A percentile compares a stretch with the other conserved stretches of the same genome.
Evolutionary conservation across 2,797 vertebrate genomes (phyloP).

Genomic region (Stomatorhinus walkeri): DNA sequence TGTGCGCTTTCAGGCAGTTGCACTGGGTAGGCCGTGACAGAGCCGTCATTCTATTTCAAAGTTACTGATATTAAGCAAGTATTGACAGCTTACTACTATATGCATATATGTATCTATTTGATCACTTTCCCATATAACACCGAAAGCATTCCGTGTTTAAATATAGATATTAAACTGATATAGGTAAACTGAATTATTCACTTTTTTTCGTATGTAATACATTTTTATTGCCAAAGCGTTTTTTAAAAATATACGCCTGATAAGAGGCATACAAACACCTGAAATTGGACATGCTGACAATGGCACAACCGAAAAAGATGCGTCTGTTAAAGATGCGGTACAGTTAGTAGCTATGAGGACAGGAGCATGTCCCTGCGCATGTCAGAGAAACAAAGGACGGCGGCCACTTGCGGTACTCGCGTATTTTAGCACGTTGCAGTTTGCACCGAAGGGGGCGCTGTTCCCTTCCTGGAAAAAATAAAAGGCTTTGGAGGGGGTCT

Average conservation of each 20-base stretch:
- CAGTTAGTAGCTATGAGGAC: not conserved
- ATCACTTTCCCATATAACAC: not conserved
- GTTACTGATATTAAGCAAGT: not conserved
- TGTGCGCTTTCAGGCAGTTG: not conserved
- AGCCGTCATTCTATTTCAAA: not conserved
- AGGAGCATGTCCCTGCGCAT: not conserved
- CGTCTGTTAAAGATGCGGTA: not conserved
- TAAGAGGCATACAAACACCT: not conserved
- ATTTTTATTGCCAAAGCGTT: not conserved
- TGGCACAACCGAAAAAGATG: not conserved
- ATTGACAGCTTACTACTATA: not conserved
- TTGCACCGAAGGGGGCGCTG: constrained; percentile 43
- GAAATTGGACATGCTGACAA: not conserved
- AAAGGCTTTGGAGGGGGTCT: constrained; percentile 36
- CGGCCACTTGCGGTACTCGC: not conserved
- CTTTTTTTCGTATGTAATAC: not conserved
- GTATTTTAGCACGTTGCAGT: constrained; percentile 29
- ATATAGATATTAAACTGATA: not conserved
- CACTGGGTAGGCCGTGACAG: not conserved
- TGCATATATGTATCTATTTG: not conserved
- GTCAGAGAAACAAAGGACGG: not conserved
- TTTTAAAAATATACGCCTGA: not conserved
- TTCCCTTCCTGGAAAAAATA: constrained; percentile 35
- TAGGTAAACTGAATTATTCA: not conserved
- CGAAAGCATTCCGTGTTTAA: not conserved